These are phyloP conservation scores for Syndactyla subalaris DNA, from an alignment of 2,797 vertebrate genomes.

Conservation along the genomic window DNA sequence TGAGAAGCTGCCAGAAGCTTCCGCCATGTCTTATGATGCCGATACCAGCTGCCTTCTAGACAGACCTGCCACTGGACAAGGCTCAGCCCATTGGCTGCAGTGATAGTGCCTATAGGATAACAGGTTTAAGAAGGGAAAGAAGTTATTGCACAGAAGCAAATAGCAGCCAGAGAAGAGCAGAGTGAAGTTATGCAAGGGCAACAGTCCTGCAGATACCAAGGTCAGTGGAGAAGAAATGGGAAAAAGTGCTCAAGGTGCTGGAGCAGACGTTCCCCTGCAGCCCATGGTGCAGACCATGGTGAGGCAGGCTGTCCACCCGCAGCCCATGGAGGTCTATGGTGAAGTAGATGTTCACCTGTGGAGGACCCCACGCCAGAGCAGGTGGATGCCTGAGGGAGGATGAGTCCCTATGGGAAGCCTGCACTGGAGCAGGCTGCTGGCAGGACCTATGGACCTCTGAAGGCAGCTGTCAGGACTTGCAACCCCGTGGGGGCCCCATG, in stretches of 20 bases:
- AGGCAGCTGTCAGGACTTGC: neutral
- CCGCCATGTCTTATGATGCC: neutral
- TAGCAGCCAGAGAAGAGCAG: neutral
- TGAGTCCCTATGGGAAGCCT: neutral
- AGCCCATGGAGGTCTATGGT: neutral
- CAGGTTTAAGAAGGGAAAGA: neutral
- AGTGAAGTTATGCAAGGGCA: neutral
- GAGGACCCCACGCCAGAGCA: neutral
- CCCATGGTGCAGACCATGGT: neutral
- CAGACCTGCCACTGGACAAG: neutral
- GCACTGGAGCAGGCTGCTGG: neutral
- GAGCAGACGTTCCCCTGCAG: neutral
- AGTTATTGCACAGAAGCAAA: neutral
- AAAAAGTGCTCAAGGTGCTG: accelerated
- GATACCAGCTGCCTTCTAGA: neutral
- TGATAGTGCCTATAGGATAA: neutral
- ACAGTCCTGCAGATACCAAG: neutral
- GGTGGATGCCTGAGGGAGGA: neutral
- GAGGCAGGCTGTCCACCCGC: neutral
- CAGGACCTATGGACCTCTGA: neutral
- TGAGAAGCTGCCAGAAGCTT: neutral
- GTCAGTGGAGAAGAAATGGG: neutral
- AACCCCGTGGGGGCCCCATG: no score
- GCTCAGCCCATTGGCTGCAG: neutral
- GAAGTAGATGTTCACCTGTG: neutral